These are phyloP conservation scores for Caradrina clavipalpis DNA, from an alignment of 2,888 invertebrate species.

Conservation along the genomic window DNA sequence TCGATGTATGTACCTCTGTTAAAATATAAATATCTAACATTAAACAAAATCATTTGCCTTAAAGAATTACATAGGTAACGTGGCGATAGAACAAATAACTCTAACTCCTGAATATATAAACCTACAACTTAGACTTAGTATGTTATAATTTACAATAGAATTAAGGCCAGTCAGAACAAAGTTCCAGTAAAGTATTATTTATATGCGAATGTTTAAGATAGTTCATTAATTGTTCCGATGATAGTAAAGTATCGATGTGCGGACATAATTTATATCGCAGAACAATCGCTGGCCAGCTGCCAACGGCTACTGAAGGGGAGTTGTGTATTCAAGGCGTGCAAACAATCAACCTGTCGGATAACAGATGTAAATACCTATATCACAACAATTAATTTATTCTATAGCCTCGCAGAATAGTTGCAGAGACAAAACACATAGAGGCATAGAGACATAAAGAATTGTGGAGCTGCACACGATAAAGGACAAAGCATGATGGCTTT, in stretches of 20 bases:
- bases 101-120: not conserved
- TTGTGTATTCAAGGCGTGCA: constrained; percentile 68
- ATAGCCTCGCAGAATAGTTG: constrained; percentile 12
- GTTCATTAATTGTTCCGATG: constrained; percentile 68
- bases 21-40: not conserved
- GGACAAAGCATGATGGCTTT: constrained; percentile 18
- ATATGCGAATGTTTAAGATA: constrained; percentile 36
- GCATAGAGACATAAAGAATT: constrained; percentile 6
- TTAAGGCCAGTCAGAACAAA: constrained; percentile 28
- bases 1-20: not conserved
- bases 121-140: not conserved
- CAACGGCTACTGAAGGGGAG: constrained; percentile 66
- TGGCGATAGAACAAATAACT: constrained; percentile 9
- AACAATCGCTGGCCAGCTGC: constrained; percentile 75
- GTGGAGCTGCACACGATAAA: constrained; percentile 18
- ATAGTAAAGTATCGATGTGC: constrained; percentile 71
- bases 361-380: constrained; percentile 53
- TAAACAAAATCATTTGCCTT: constrained; percentile 5
- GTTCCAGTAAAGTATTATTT: constrained; percentile 40
- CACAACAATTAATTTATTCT: constrained; percentile 43
- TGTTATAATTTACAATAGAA: constrained; percentile 19
- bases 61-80: not conserved
- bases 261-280: constrained; percentile 70
- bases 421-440: too few species aligned
- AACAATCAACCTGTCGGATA: constrained; percentile 70